Base-by-base conservation (phyloP, 2,113 vertebrate genomes). In the Pangasianodon gigas region DNA sequence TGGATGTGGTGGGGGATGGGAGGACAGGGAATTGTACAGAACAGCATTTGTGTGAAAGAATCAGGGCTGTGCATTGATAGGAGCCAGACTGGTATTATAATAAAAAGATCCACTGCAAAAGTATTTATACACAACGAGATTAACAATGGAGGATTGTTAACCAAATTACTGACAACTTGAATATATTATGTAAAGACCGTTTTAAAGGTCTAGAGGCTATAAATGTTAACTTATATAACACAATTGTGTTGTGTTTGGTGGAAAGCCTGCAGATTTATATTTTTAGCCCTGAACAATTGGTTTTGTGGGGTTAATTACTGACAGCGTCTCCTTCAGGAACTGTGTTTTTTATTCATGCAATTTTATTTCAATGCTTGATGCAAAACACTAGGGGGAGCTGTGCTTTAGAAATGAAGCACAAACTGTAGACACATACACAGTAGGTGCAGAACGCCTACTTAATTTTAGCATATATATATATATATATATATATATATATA, bases 1-100 rank as follows among this genome's bases (percentile, higher is more conserved):
- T 84, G 84, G 56, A 81, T 32, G n/a, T 75, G 44, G 41, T 92
- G 91, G 88, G 88, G 91, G 91, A 93, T 86, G 89, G 91, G 89
- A 90, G 14, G 77, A 71, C 44, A n/a, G 54, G 84, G 52, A 83
- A 80, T 6, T 74, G 87, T 75, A 77, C 84, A 88, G 89, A 87
- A 71, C 56, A 85, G 51, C 67, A 41, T 69, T 37, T 48, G 86
- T 85, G 79, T 84, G 77, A 69, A 91, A 89, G 75, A 85, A 86
- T 84, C 14, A 86, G 29, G 81, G 46, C 46, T 69, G 32, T 79
- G 48, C 75, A 62, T 85, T 51, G 41, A 37, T 37, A 44, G 19
- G 24, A 74, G 29, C 10, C 52, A 65, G 46, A 77, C 14, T 51
- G 10, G 7, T 51, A 51, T 24, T 37, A 83, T 26, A 46, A 65